Conservation (phyloP, 2,113 vertebrate species). For the Pelobates fuscus region DNA sequence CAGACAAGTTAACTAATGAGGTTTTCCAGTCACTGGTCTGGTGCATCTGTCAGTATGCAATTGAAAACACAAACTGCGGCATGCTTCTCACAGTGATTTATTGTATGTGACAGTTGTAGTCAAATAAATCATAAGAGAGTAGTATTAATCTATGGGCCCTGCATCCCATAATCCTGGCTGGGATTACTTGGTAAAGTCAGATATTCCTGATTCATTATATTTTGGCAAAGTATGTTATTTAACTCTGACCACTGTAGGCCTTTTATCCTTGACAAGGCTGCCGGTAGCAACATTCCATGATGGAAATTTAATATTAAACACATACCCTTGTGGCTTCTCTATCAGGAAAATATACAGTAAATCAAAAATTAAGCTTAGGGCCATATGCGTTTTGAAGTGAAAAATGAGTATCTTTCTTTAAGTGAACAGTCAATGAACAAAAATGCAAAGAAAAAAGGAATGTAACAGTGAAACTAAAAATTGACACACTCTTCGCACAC, state of each 20-base stretch:
- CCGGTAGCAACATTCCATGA: constrained; percentile 52
- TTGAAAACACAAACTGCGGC: neutral
- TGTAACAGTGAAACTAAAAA: neutral
- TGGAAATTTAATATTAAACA: constrained; percentile 43
- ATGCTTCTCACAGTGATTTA: neutral
- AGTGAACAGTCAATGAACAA: neutral
- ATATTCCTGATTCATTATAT: constrained; percentile 16
- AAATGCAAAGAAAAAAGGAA: constrained; percentile 13
- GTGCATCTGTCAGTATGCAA: neutral
- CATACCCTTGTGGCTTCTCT: constrained; percentile 30
- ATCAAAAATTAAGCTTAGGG: constrained; percentile 41
- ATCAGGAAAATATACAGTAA: constrained; percentile 42
- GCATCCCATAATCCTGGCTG: neutral
- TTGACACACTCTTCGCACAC: neutral
- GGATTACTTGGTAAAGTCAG: neutral
- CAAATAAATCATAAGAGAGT: constrained; percentile 1
- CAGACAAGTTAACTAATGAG: neutral
- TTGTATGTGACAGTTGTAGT: constrained; percentile 12
- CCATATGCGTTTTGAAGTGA: constrained; percentile 13
- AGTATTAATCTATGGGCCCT: constrained; percentile 8
- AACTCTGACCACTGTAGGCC: constrained; percentile 7
- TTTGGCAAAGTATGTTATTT: constrained; percentile 40
- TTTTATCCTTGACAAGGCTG: constrained; percentile 41
- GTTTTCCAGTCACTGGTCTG: neutral
- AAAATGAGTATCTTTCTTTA: constrained; percentile 8